Evolutionary conservation across 2,888 invertebrate genomes (phyloP).

Genomic region (Cosmia trapezina): DNA sequence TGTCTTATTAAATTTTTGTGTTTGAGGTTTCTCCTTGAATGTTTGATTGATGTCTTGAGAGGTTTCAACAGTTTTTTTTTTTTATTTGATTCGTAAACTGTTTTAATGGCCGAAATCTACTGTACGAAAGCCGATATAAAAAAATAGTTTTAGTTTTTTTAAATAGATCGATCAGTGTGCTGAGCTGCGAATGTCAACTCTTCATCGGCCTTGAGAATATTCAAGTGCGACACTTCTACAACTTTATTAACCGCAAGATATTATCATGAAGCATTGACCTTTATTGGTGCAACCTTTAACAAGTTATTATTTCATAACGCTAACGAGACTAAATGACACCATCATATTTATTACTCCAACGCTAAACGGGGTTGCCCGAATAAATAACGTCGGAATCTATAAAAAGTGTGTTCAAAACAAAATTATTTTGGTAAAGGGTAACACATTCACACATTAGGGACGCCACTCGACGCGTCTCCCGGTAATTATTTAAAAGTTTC

Average conservation of each 20-base stretch:
- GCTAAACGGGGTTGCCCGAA: constrained; percentile 76
- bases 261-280: constrained; percentile 60
- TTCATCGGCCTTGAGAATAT: constrained; percentile 42
- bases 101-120: background rate
- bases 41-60: constrained; percentile 49
- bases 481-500: constrained; percentile 85
- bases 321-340: constrained; percentile 74
- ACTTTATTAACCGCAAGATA: constrained; percentile 59
- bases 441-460: constrained; percentile 88
- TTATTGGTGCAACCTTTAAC: constrained; percentile 59
- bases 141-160: constrained; percentile 1
- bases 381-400: constrained; percentile 87
- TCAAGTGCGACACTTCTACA: constrained; percentile 47
- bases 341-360: constrained; percentile 62
- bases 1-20: constrained; percentile 53
- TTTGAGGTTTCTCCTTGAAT: constrained; percentile 49
- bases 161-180: constrained; percentile 5
- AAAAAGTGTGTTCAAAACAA: constrained; percentile 86
- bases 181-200: constrained; percentile 31
- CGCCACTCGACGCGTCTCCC: constrained; percentile 84
- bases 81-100: constrained; percentile 1
- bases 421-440: constrained; percentile 79
- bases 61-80: constrained; percentile 28
- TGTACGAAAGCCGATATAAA: background rate
- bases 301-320: constrained; percentile 71